phyloP scores from a whole-genome alignment of 2,797 vertebrate species.

The Pseudochirops cupreus region DNA sequence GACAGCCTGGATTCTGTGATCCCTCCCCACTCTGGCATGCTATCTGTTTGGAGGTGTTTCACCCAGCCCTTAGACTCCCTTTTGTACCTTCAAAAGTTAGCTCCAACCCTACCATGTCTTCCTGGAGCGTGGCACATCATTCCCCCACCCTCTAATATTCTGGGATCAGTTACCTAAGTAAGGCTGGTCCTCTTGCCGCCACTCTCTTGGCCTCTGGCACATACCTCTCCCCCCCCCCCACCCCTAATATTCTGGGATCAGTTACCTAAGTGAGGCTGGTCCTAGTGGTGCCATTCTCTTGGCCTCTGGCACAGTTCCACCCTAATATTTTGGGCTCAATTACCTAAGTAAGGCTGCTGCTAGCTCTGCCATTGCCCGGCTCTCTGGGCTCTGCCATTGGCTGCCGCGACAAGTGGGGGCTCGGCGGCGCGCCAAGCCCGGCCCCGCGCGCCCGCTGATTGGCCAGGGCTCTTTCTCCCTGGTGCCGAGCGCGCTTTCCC shows the following conservation, averaged over 20 bases:
- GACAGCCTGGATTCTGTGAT: neutral
- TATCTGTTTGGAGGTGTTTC: neutral
- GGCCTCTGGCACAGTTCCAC: neutral
- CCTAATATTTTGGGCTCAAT: neutral
- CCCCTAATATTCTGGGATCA: no score
- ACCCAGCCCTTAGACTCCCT: neutral
- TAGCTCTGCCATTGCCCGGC: neutral
- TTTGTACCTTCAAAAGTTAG: neutral
- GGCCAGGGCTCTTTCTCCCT: neutral
- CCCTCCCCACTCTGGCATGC: neutral
- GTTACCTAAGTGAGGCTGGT: no score
- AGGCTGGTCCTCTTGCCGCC: neutral
- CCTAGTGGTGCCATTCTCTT: no score
- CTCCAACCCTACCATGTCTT: neutral
- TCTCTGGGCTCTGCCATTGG: neutral
- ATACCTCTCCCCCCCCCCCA: no score
- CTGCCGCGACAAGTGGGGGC: neutral
- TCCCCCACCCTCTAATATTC: neutral
- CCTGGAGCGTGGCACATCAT: neutral
- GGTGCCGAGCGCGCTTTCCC: slow-evolving; percentile 4
- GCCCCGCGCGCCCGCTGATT: neutral
- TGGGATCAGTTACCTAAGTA: neutral
- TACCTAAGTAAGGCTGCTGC: neutral
- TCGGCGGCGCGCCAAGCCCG: neutral
- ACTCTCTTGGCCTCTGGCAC: slow-evolving; percentile 5